These are phyloP conservation scores for Thermophis baileyi DNA, from an alignment of 2,113 vertebrate species.

Conservation along the genomic window DNA sequence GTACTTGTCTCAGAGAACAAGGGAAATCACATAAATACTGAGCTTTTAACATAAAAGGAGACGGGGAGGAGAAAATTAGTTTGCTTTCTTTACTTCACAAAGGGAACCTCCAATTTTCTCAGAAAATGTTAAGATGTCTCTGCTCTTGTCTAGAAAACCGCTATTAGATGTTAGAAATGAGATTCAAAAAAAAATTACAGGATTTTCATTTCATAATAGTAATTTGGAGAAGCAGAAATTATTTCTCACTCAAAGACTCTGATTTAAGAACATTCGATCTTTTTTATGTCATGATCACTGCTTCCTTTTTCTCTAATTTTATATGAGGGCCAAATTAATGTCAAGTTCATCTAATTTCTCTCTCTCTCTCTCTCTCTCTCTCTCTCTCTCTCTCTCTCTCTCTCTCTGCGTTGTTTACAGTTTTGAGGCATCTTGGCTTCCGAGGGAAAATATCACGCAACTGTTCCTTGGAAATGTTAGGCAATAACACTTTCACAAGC, in stretches of 20 bases:
- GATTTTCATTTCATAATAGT: not conserved
- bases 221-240: not conserved
- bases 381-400: no score
- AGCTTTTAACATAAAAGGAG: constrained; percentile 3
- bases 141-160: not conserved
- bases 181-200: not conserved
- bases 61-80: not conserved
- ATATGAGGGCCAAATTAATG: not conserved
- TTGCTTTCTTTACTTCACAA: not conserved
- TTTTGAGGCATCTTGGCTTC: no score
- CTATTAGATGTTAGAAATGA: not conserved
- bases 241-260: not conserved
- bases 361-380: no score
- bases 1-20: not conserved
- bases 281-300: not conserved
- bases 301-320: not conserved
- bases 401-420: no score
- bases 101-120: not conserved
- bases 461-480: no score
- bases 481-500: no score
- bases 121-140: not conserved
- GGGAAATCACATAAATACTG: not conserved
- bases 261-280: not conserved
- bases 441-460: no score
- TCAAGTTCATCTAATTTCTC: not conserved